Evolutionary conservation across 2,888 invertebrate species (phyloP).

Genomic region (Blomia tropicalis): DNA sequence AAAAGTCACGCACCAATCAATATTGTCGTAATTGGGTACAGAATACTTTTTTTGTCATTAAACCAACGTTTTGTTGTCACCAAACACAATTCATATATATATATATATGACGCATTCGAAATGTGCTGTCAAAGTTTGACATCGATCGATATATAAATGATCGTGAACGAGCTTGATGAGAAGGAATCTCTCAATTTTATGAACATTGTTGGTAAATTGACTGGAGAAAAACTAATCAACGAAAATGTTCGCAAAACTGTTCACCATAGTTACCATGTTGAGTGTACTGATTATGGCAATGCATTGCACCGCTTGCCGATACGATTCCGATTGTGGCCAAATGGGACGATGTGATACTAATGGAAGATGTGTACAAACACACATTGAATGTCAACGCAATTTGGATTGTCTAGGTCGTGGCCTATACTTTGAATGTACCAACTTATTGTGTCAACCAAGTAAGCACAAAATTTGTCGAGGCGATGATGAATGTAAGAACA

Average conservation of each 20-base stretch:
- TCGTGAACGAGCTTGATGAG: no score
- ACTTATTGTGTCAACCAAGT: neutral
- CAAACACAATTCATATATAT: no score
- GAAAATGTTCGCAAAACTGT: neutral
- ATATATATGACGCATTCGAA: no score
- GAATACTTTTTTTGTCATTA: no score
- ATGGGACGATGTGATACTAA: conserved; percentile 3
- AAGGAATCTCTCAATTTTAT: no score
- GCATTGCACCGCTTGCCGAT: neutral
- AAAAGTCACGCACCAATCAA: no score
- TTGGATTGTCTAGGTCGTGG: conserved; percentile 12
- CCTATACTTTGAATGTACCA: conserved; percentile 6
- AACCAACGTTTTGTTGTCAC: no score
- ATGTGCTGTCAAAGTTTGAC: no score
- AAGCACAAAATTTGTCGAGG: conserved; percentile 7
- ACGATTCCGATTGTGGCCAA: conserved; percentile 6
- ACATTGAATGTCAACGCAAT: neutral
- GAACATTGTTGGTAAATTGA: no score
- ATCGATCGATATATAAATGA: no score
- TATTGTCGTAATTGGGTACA: no score
- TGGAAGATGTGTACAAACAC: neutral
- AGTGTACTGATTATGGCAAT: neutral
- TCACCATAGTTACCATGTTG: neutral
- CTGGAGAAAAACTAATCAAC: no score
- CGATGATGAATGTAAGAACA: conserved; percentile 11